Base-by-base conservation (phyloP, 2,797 vertebrate genomes). In the Malacoraja senta region DNA sequence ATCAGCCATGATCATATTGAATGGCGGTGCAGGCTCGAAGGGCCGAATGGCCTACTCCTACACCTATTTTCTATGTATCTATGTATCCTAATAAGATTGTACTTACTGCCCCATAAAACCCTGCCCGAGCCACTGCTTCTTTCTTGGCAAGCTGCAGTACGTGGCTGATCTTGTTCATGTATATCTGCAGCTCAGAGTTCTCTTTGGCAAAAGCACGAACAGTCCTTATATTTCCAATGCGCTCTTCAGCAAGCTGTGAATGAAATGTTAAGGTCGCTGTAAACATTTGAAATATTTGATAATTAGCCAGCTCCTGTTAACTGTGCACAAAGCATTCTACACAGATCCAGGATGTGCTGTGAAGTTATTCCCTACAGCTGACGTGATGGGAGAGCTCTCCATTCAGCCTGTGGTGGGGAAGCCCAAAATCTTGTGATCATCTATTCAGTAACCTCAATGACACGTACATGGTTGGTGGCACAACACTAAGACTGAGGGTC, bases 171-270 rank as follows among this genome's bases (percentile, higher is more conserved):
- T 96, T 98, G 94, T 95, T 94, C 35, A 94, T 95, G 71, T 99
- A 99, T 35, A 96, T 96, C 93, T 95, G 93, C 93, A 98, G 97
- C 95, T 99, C 99, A 8, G 95, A 95, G 94, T 97, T 93, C 95
- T 99, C 99, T 95, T 99, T 99, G 32, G 98, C 98, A 94, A 99
- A 99, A 78, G 98, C 98, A 93, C 99, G 96, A 93, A 99, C 98
- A 0, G 99, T 99, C 94, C 99, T 96, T 93, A 99, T 95, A 94
- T 98, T 99, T 95, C 98, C 97, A 65, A 99, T 98, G 21, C 98
- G 97, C 94, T 99, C 99, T 94, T 99, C 99, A 61, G 99, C 98
- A 95, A 99, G 95, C 99, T 99, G 94, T 10, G 88, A 93, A 76
- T 74, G 83, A 17, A 76, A 74, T 76, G 21, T 76, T 71, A 92